Evolutionary conservation across 2,888 invertebrate species (phyloP).

Genomic region (Eupithecia vulgata): DNA sequence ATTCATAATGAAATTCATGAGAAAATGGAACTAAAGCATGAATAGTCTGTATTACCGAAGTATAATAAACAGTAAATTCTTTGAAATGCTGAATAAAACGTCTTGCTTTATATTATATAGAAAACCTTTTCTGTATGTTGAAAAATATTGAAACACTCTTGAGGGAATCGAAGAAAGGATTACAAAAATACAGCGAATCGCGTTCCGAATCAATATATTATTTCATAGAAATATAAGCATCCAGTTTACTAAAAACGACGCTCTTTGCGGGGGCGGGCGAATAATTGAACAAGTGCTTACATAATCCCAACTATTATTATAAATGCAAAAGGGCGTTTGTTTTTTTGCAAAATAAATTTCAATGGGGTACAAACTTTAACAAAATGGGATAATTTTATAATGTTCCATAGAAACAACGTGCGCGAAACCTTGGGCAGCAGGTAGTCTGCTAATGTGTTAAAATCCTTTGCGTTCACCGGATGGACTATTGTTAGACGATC

Average conservation of each 20-base stretch:
- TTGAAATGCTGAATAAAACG: conserved; percentile 33
- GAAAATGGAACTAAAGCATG: conserved; percentile 38
- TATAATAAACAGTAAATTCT: conserved; percentile 27
- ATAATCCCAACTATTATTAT: too few relatives aligned
- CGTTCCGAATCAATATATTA: background rate
- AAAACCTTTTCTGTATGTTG: conserved; percentile 24
- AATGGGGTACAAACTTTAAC: too few relatives aligned
- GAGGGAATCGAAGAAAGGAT: conserved; percentile 20
- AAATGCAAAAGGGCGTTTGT: too few relatives aligned
- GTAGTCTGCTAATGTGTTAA: background rate
- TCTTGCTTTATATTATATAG: conserved; percentile 26
- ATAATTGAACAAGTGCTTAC: background rate
- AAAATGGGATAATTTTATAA: too few relatives aligned
- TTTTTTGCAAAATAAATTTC: too few relatives aligned
- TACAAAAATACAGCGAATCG: background rate
- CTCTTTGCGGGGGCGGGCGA: background rate
- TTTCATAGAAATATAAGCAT: background rate
- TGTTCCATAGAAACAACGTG: too few relatives aligned
- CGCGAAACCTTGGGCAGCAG: too few relatives aligned
- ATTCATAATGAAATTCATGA: conserved; percentile 41
- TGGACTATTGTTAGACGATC: background rate
- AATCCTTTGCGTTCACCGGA: background rate
- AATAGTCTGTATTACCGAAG: conserved; percentile 36
- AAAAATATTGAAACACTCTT: background rate
- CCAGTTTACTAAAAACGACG: background rate